Evolutionary conservation across 2,888 invertebrate species (phyloP).

Genomic region (Drosophila sordidula): DNA sequence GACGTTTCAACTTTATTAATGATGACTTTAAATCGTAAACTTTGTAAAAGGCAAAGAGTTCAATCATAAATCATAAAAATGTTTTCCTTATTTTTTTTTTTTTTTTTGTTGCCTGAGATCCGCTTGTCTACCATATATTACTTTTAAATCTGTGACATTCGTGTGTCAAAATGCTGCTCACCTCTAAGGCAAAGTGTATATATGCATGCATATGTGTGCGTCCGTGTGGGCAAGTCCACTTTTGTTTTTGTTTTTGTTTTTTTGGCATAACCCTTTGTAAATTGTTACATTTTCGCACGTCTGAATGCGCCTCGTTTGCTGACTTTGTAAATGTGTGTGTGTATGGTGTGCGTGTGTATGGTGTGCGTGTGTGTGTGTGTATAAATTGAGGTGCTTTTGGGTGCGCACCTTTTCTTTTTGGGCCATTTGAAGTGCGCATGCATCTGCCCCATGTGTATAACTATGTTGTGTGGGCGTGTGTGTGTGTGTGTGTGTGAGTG

Average conservation of each 20-base stretch:
- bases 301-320: slow-evolving; percentile 32
- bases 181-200: slow-evolving; percentile 16
- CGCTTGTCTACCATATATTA: slow-evolving; percentile 13
- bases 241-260: slow-evolving; percentile 22
- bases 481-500: slow-evolving; percentile 21
- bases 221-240: slow-evolving; percentile 9
- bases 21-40: neutral
- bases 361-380: slow-evolving; percentile 30
- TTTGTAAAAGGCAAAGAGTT: neutral
- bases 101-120: slow-evolving; percentile 7
- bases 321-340: slow-evolving; percentile 18
- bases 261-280: slow-evolving; percentile 59
- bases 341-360: slow-evolving; percentile 21
- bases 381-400: slow-evolving; percentile 66
- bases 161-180: slow-evolving; percentile 29
- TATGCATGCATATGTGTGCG: slow-evolving; percentile 10
- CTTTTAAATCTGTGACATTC: slow-evolving; percentile 23
- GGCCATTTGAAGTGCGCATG: slow-evolving; percentile 32
- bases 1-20: slow-evolving; percentile 21
- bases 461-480: slow-evolving; percentile 16
- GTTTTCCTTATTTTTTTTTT: neutral
- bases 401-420: slow-evolving; percentile 54
- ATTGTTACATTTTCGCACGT: slow-evolving; percentile 73
- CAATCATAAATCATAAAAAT: slow-evolving; percentile 1
- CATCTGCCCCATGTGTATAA: slow-evolving; percentile 11